phyloP scores from a whole-genome alignment of 2,113 vertebrate genomes.

The Erinaceus europaeus region DNA sequence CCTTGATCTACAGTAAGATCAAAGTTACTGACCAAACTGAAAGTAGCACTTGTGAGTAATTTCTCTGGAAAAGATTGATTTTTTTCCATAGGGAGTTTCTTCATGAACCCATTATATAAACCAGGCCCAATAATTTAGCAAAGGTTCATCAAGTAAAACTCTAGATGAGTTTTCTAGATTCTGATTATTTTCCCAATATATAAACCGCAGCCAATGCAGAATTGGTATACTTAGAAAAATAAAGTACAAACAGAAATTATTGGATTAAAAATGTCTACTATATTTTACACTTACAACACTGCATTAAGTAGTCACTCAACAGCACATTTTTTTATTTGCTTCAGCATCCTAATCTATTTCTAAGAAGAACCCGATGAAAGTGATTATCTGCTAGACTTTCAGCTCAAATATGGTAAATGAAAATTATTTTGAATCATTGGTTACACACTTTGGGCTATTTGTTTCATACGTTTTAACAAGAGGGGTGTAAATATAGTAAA shows the following conservation, averaged over 20 bases:
- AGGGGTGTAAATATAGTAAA: neutral
- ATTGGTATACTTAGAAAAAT: neutral
- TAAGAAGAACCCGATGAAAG: neutral
- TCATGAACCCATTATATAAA: neutral
- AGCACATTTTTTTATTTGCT: neutral
- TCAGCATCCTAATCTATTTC: neutral
- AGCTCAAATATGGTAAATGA: fast-evolving
- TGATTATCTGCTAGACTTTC: neutral
- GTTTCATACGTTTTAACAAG: neutral
- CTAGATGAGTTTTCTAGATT: neutral
- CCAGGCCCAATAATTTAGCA: neutral
- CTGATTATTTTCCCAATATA: neutral
- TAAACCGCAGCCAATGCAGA: too few species aligned
- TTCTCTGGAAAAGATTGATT: neutral
- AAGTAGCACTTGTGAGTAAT: neutral
- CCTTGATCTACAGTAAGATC: neutral
- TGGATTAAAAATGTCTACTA: neutral
- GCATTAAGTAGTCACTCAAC: neutral
- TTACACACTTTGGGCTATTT: neutral
- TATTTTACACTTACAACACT: neutral
- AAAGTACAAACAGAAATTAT: neutral
- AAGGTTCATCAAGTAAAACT: neutral
- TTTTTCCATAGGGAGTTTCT: neutral
- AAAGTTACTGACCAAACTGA: neutral
- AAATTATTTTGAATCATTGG: neutral